Base-by-base conservation (phyloP, 2,113 vertebrate species). In the Euleptes europaea region DNA sequence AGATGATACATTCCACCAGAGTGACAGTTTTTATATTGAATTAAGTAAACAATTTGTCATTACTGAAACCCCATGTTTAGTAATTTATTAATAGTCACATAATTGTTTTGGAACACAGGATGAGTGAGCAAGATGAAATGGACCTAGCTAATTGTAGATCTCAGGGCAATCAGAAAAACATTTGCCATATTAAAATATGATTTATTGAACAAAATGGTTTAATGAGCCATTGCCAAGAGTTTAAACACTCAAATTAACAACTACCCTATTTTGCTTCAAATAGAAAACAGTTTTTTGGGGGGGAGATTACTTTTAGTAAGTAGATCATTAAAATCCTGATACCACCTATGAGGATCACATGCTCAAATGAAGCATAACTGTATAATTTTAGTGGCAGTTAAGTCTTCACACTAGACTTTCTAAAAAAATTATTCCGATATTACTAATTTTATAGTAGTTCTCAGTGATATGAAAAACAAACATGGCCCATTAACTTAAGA, bases 1-100 rank as follows among this genome's bases (percentile, higher is more conserved):
- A 93, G 88, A 92, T 93, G 88, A 88, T 89, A 82, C 12, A 51
- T 87, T 85, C 83, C 76, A 73, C 79, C 63, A 79, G 92, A 95
- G 88, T 90, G 90, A 91, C 85, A 90, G 88, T 88, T 95, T 84
- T 90, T 94, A 93, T 95, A 95, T 94, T 93, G 91, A 94, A 94
- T 96, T 95, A 96, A 93, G 92, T 93, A 94, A 96, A 94, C 86
- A 94, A 86, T 94, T 94, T 94, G 85, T 92, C 90, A 93, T 81
- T 84, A 78, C 89, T 94, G 92, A 88, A 95, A 90, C 74, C 88
- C 14, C 0, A 54, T 86, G 84, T 82, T 82, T 78, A 88, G 92
- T 91, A 94, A 95, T 96, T 94, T 94, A 93, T 96, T 94, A 91
- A 85, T 92, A 95, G 94, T 94, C 84, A 81, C 86, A 86, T 87